phyloP scores from a whole-genome alignment of 2,888 invertebrate genomes.

The Tinea trinotella region DNA sequence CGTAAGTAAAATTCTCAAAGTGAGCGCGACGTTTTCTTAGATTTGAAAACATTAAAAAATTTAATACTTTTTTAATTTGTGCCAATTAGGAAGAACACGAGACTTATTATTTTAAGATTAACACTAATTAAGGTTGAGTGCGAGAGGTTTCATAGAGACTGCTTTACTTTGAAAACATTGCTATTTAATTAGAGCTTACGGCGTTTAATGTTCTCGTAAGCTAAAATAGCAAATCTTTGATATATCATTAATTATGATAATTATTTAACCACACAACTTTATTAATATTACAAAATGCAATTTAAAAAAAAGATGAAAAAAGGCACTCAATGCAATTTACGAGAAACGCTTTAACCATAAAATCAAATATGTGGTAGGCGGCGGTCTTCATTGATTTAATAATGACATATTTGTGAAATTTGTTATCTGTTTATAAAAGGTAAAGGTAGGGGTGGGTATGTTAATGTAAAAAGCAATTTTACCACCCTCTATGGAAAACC shows the following conservation, averaged over 20 bases:
- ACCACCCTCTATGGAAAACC: slow-evolving; percentile 8
- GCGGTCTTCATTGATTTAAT: neutral
- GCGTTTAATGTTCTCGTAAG: slow-evolving; percentile 22
- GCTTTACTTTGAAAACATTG: slow-evolving; percentile 50
- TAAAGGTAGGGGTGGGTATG: slow-evolving; percentile 11
- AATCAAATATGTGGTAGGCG: no score
- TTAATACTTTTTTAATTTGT: slow-evolving; percentile 16
- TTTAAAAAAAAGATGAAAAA: no score
- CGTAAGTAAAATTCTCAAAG: neutral
- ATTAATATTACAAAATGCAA: neutral
- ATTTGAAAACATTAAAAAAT: neutral
- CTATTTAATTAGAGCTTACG: slow-evolving; percentile 47
- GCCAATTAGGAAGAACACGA: slow-evolving; percentile 55
- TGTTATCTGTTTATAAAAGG: neutral
- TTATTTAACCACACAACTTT: neutral
- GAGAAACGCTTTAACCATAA: no score
- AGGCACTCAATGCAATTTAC: no score
- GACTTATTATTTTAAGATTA: slow-evolving; percentile 65
- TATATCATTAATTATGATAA: neutral
- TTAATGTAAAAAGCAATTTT: slow-evolving; percentile 16
- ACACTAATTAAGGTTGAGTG: slow-evolving; percentile 54
- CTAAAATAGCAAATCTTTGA: slow-evolving; percentile 6
- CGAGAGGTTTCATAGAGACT: slow-evolving; percentile 50
- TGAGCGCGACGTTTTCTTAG: neutral
- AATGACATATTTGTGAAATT: neutral